These are phyloP conservation scores for Trachelus iudaicus DNA, from an alignment of 2,888 invertebrate genomes.

Conservation along the genomic window DNA sequence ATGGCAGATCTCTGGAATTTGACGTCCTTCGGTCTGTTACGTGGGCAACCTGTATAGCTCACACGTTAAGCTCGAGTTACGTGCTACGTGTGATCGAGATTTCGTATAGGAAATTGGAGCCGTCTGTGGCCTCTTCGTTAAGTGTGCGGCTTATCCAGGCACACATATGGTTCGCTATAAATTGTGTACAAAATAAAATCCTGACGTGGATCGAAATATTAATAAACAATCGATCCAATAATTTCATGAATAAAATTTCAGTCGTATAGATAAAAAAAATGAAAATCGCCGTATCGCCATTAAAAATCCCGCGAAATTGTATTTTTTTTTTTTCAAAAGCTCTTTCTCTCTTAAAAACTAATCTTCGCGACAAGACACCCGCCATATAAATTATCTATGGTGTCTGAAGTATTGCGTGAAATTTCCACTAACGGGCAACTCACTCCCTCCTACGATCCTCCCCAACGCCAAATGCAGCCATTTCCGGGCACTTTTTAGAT, in stretches of 20 bases:
- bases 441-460: not conserved
- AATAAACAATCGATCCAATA: not conserved
- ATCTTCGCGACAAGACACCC: not conserved
- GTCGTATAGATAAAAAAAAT: not conserved
- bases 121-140: not conserved
- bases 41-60: not conserved
- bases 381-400: not conserved
- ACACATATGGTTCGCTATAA: not conserved
- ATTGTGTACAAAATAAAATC: not conserved
- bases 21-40: not conserved
- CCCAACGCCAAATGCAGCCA: not conserved
- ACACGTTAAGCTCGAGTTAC: not conserved
- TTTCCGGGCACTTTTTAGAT: constrained; percentile 7
- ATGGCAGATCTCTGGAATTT: not conserved
- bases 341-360: not conserved
- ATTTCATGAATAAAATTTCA: not conserved
- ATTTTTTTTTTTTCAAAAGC: too few species aligned
- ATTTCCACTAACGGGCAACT: not conserved
- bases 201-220: not conserved
- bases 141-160: not conserved
- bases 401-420: not conserved
- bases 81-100: not conserved
- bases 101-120: not conserved
- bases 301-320: not conserved
- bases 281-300: not conserved